Base-by-base conservation (phyloP, 2,113 vertebrate genomes). In the Mastomys coucha region DNA sequence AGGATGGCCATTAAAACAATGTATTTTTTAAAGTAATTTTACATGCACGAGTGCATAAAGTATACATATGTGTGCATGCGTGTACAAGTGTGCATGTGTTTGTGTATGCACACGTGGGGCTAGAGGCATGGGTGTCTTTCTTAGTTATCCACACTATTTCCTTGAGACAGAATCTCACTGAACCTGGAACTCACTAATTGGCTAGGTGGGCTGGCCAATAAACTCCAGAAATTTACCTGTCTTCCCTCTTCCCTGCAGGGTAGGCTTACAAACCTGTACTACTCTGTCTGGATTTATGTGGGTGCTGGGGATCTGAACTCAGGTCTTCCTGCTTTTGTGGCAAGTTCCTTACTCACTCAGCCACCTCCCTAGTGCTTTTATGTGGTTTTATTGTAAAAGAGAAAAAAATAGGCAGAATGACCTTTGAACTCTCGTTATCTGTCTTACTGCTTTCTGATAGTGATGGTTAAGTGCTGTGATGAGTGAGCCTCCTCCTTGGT, bases 391-490 rank as follows among this genome's bases (percentile, higher is more conserved):
- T 51, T 36, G 2, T 42, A 70, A 96, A 69, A 69, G 33, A 65
- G 26, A 69, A 69, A 69, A 96, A 33, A 84, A 56, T 45, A 86
- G 93, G 39, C 28, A n/a, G 36, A 58, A 33, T 16, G 69, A 31
- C 51, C 81, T 89, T 76, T 93, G 17, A 58, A 60, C 51, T 91
- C 67, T 85, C 13, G 8, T 93, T 16, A 42, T 11, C 31, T 5
- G 33, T 80, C 1, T 88, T 94, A 49, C 8, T 94, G 10, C 26
- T 97, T 96, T 87, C 81, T 81, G 87, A 89, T 8, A 49, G 20
- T 16, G 28, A 72, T 88, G 24, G 33, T 81, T 76, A 63, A 9
- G 20, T 8, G 19, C 2, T 1, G 0, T 72, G 85, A n/a, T n/a
- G n/a, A n/a, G 6, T 67, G 72, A 80, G 42, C 77, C 45, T 0